A percentile compares a stretch with the other conserved stretches of the same genome.
phyloP scores from a whole-genome alignment of 2,797 vertebrate genomes.

The Galaxias olidus region DNA sequence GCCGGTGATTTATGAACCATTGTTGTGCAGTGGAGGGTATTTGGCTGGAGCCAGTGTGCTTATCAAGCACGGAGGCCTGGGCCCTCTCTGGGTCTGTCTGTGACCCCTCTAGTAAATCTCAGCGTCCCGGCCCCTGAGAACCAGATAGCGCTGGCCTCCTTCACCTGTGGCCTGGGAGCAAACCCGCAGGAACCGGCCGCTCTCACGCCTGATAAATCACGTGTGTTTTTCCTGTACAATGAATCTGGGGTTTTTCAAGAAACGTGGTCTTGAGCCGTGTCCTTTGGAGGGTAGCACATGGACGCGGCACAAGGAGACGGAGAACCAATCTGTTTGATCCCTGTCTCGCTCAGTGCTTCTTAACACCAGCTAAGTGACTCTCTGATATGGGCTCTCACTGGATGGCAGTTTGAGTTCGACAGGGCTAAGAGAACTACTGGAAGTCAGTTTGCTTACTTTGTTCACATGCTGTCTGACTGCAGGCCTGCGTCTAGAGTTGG shows the following conservation, averaged over 20 bases:
- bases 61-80: constrained; percentile 67
- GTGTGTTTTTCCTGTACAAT: constrained; percentile 78
- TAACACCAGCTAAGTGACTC: too few relatives aligned
- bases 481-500: constrained; percentile 29
- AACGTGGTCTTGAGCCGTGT: constrained; percentile 32
- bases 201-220: constrained; percentile 84
- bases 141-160: constrained; percentile 68
- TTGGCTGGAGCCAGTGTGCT: constrained; percentile 65
- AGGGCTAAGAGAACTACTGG: constrained; percentile 74
- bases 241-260: constrained; percentile 76
- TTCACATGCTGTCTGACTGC: constrained; percentile 78
- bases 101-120: constrained; percentile 73
- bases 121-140: constrained; percentile 65
- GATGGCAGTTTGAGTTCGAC: constrained; percentile 53
- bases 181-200: constrained; percentile 78
- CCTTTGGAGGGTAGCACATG: constrained; percentile 21
- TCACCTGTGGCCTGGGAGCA: constrained; percentile 72
- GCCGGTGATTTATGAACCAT: constrained; percentile 71
- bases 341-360: too few relatives aligned
- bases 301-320: background rate
- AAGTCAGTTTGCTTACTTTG: constrained; percentile 78
- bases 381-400: too few relatives aligned
- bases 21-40: constrained; percentile 65
- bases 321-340: background rate
- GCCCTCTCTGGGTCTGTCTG: constrained; percentile 69